These are phyloP conservation scores for Aricia artaxerxes DNA, from an alignment of 2,888 invertebrate genomes.

Conservation along the genomic window DNA sequence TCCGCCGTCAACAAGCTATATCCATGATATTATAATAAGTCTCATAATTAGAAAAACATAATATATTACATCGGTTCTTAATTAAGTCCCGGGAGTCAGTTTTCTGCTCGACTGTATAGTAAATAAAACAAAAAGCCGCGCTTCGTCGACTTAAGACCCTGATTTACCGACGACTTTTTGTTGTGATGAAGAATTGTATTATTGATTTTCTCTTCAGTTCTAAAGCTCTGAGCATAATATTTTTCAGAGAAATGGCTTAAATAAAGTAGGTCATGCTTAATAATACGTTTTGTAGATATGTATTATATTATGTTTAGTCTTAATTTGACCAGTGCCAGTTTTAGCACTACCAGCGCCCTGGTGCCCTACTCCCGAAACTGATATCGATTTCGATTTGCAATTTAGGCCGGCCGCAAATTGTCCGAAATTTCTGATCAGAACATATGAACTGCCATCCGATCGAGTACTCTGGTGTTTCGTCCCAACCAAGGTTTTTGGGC, in stretches of 20 bases:
- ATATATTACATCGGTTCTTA: background rate
- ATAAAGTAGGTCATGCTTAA: background rate
- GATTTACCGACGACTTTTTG: slow-evolving; percentile 1
- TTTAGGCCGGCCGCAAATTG: too few species aligned
- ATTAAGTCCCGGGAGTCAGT: background rate
- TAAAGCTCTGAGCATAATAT: background rate
- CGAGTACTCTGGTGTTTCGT: too few species aligned
- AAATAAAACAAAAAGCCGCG: slow-evolving; percentile 2
- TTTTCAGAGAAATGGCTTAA: background rate
- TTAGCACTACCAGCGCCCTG: too few species aligned
- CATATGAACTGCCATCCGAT: too few species aligned
- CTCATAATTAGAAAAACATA: background rate
- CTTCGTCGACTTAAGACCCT: slow-evolving; percentile 3
- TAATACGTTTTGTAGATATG: background rate
- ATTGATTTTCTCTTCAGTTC: slow-evolving; percentile 3
- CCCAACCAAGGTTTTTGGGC: too few species aligned
- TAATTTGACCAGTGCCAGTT: too few species aligned
- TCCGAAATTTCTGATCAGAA: too few species aligned
- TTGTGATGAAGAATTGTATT: background rate
- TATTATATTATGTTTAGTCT: too few species aligned
- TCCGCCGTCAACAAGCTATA: background rate
- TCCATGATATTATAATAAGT: background rate
- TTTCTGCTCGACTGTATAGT: background rate
- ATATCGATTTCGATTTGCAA: too few species aligned
- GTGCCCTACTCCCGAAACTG: too few species aligned